Base-by-base conservation (phyloP, 2,797 vertebrate species). In the Sebastes hubbsi region DNA sequence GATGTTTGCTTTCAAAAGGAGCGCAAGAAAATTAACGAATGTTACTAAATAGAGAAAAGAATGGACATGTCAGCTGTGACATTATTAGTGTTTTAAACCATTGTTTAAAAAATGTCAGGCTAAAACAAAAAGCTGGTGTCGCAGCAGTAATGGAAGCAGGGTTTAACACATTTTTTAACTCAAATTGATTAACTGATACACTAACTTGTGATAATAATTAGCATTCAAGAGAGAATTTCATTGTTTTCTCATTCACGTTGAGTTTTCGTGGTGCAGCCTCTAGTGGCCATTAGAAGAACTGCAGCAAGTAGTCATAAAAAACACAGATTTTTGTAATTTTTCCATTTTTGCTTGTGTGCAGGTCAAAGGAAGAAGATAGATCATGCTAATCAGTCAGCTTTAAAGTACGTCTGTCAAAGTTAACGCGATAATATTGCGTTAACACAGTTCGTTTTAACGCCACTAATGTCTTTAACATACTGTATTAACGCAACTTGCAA, bases 341-440 rank as follows among this genome's bases (percentile, higher is more conserved):
- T 0, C 0, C 18, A n/a, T n/a, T 34, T 13, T 38, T 27, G 24
- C 27, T 20, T 27, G 22, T 46, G 11, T 0, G 3, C 30, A 13
- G 20, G 12, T 62, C n/a, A 14, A 62, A 61, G 1, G 10, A 11
- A 30, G 27, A 32, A 12, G 8, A 61, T 12, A 59, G 2, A n/a
- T 29, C 25, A 25, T 8, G 56, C 16, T 59, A 29, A 10, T 60
- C 13, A 60, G 58, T 29, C 8, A 20, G 58, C 18, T 30, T 60
- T 60, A 20, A 30, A 11, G 16, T 46, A 46, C 0, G 42, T 0
- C 42, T 46, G 42, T 46, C 42, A 46, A 46, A 46, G 16, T 46
- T 8, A 16, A 46, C 0, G 6, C 3, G 1, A 42, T 0, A 42
- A 38, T 42, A 42, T 42, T 16, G 38, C 14, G 6, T 42, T 0